Evolutionary conservation across 2,113 vertebrate species (phyloP).

Genomic region (Muntiacus muntjak): DNA sequence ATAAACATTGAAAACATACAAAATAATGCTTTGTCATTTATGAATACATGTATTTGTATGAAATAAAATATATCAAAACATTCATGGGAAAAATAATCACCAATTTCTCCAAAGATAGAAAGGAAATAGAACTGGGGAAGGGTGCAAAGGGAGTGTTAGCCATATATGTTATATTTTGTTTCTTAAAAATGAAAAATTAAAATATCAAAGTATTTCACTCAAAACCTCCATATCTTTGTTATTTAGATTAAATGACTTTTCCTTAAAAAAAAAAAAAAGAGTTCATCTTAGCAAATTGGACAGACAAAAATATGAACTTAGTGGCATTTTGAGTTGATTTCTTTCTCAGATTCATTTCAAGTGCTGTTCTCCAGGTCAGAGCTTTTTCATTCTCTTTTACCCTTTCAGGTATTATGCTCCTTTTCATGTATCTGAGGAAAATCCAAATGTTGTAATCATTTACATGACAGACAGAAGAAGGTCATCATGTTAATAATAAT

Average conservation of each 20-base stretch:
- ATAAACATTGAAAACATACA: slow-evolving; percentile 5
- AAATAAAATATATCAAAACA: slow-evolving; percentile 1
- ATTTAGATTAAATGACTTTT: neutral
- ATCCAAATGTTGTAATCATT: neutral
- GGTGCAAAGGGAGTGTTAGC: neutral
- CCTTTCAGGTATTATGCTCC: neutral
- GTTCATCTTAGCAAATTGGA: neutral
- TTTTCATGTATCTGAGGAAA: neutral
- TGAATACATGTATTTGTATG: neutral
- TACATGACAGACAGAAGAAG: neutral
- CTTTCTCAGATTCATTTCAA: neutral
- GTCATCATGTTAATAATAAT: neutral
- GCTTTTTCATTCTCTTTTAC: neutral
- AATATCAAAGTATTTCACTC: slow-evolving; percentile 1
- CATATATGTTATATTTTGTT: neutral
- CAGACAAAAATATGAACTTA: neutral
- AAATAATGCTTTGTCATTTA: neutral
- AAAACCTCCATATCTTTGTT: neutral
- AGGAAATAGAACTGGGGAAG: neutral
- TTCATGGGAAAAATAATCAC: neutral
- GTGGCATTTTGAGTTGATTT: neutral
- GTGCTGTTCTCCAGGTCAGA: neutral
- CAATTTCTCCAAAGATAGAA: slow-evolving; percentile 14
- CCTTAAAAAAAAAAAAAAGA: neutral
- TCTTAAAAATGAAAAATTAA: neutral